Conservation (phyloP, 2,888 invertebrate species). For the Actias luna region DNA sequence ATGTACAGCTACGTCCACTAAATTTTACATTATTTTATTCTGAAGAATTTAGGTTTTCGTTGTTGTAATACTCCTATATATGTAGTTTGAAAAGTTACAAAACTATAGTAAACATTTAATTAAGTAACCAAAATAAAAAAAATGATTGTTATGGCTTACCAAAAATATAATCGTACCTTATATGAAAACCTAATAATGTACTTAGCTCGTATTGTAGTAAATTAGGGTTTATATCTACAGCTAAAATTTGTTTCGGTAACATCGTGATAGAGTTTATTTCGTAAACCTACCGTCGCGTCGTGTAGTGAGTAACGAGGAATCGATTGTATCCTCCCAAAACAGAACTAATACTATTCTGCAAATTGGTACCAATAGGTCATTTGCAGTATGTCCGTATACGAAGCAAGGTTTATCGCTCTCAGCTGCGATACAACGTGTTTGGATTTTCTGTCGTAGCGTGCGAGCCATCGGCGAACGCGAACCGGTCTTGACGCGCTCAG, state of each 20-base stretch:
- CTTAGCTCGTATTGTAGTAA: neutral
- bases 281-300: constrained; percentile 20
- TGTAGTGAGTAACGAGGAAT: constrained; percentile 28
- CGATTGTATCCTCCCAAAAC: constrained; percentile 35
- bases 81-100: no score
- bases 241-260: constrained; percentile 18
- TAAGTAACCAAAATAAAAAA: neutral
- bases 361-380: constrained; percentile 73
- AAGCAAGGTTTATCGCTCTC: constrained; percentile 74
- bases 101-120: no score
- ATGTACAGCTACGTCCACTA: neutral
- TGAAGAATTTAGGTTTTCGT: neutral
- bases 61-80: neutral
- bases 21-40: neutral
- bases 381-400: constrained; percentile 65
- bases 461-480: constrained; percentile 65
- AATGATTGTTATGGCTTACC: neutral
- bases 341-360: constrained; percentile 46
- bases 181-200: neutral
- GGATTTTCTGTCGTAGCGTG: constrained; percentile 67
- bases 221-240: neutral
- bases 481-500: constrained; percentile 77
- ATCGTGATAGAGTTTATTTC: constrained; percentile 43
- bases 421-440: constrained; percentile 63
- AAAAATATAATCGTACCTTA: neutral